phyloP scores from a whole-genome alignment of 2,113 vertebrate species.

The Lycaon pictus region DNA sequence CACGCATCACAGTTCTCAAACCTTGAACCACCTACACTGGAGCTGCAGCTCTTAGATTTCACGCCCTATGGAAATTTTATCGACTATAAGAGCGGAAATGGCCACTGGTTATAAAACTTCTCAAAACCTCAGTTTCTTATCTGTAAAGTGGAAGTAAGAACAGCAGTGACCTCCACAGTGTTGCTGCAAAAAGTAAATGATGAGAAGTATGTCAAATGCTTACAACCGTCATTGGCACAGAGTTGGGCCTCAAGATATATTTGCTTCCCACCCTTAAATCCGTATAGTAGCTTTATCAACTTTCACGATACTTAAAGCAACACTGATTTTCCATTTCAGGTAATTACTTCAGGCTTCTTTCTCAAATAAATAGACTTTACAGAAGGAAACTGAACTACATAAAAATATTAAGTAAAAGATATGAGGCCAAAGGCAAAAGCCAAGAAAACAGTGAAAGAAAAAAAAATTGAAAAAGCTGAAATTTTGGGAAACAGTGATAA shows the following conservation, averaged over 20 bases:
- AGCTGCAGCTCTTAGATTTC: conserved; percentile 65
- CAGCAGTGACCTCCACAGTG: not conserved
- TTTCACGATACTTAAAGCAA: not conserved
- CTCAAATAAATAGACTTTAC: not conserved
- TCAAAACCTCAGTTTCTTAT: not conserved
- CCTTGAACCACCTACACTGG: conserved; percentile 67
- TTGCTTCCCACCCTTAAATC: not conserved
- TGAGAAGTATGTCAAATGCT: not conserved
- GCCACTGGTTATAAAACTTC: not conserved
- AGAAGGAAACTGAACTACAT: not conserved
- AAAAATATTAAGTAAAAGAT: not conserved
- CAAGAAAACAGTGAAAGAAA: not conserved
- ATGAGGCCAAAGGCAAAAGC: not conserved
- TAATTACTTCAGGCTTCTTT: not conserved
- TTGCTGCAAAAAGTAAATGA: not conserved
- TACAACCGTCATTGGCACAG: not conserved
- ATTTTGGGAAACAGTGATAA: not conserved
- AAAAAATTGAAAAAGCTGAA: not conserved
- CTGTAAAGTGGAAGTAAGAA: not conserved
- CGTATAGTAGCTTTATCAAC: not conserved
- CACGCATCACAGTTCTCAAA: conserved; percentile 78
- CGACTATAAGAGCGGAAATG: not conserved
- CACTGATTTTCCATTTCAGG: not conserved
- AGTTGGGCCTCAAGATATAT: not conserved
- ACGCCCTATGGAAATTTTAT: not conserved